Percentiles rank a stretch among this genome's conserved stretches.
phyloP scores from a whole-genome alignment of 2,888 invertebrate genomes.

The Pyrrhosoma nymphula region DNA sequence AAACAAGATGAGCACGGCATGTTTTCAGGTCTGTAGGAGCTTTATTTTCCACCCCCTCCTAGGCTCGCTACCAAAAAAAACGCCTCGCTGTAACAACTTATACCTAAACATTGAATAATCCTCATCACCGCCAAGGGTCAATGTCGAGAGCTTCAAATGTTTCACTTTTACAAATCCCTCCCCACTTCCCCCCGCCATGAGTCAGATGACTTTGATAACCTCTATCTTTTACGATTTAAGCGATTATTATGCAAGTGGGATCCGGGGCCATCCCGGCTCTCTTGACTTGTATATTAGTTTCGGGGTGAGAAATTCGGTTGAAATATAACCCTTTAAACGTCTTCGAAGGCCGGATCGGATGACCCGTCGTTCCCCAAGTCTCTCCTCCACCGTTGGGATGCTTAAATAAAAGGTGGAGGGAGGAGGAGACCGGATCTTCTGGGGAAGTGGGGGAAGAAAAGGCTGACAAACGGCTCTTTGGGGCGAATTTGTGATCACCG shows the following conservation, averaged over 20 bases:
- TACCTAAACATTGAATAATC: not conserved
- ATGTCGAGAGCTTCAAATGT: not conserved
- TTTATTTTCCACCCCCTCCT: too few relatives aligned
- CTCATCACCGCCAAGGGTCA: not conserved
- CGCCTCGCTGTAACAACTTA: not conserved
- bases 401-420: not conserved
- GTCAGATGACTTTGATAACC: not conserved
- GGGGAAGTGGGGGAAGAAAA: not conserved
- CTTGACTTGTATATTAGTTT: slow-evolving; percentile 14
- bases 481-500: slow-evolving; percentile 29
- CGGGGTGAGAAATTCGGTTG: slow-evolving; percentile 21
- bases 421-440: not conserved
- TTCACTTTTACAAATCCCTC: not conserved
- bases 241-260: not conserved
- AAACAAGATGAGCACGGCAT: too few relatives aligned
- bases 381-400: not conserved
- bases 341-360: slow-evolving; percentile 14
- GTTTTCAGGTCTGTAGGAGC: too few relatives aligned
- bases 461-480: slow-evolving; percentile 16
- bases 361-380: not conserved
- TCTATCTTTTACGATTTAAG: not conserved
- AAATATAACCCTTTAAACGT: slow-evolving; percentile 8
- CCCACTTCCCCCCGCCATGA: not conserved
- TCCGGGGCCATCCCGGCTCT: not conserved
- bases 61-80: not conserved